These are phyloP conservation scores for Ursus arctos DNA, from an alignment of 2,113 vertebrate genomes.

Conservation along the genomic window DNA sequence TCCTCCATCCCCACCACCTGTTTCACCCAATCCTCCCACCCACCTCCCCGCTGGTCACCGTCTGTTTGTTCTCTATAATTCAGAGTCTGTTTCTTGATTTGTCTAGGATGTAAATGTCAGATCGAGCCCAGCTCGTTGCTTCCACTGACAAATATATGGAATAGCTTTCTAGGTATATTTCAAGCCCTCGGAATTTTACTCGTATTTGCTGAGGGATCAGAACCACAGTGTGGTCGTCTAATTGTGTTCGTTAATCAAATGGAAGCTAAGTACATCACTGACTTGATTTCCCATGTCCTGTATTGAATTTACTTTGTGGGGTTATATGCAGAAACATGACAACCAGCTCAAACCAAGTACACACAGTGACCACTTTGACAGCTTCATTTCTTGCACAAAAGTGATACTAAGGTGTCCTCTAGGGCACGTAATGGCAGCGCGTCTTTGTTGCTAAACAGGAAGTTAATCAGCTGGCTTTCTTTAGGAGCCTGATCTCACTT, in stretches of 20 bases:
- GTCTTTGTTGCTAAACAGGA: neutral
- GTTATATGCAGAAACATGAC: neutral
- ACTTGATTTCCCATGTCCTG: neutral
- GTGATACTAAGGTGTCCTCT: neutral
- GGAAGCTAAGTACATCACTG: neutral
- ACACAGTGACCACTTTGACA: neutral
- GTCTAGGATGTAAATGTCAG: neutral
- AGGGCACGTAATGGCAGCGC: neutral
- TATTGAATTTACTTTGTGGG: neutral
- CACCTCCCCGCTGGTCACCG: neutral
- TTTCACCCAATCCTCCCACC: neutral
- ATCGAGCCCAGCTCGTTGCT: neutral
- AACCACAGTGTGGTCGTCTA: neutral
- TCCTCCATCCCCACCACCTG: neutral
- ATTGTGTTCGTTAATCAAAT: neutral
- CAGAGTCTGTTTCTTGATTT: neutral
- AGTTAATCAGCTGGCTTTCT: neutral
- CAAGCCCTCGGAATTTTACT: neutral
- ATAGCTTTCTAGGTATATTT: conserved; percentile 22
- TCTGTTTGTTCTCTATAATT: neutral
- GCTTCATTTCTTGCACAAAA: conserved; percentile 52
- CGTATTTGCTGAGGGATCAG: neutral
- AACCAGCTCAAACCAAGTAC: neutral
- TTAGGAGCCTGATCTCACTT: neutral
- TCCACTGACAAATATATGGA: neutral